These are phyloP conservation scores for Biston betularia DNA, from an alignment of 2,888 invertebrate species.

Conservation along the genomic window DNA sequence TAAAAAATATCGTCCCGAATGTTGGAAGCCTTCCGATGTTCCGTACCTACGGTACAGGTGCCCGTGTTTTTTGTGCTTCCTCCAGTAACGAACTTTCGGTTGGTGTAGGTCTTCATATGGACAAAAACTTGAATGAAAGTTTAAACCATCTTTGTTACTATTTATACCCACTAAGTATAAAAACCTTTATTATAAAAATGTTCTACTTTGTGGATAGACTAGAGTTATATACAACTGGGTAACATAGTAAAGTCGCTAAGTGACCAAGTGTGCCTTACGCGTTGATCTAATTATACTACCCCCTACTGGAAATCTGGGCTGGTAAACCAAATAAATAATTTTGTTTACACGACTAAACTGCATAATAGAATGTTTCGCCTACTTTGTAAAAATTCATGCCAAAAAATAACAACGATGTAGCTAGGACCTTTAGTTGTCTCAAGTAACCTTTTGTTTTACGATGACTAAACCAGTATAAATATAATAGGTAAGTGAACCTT, in stretches of 20 bases:
- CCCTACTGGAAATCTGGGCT: too few relatives aligned
- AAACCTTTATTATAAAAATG: background rate
- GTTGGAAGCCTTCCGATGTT: slow-evolving; percentile 70
- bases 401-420: background rate
- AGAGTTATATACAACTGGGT: too few relatives aligned
- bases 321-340: too few relatives aligned
- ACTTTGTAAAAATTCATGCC: too few relatives aligned
- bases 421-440: too few relatives aligned
- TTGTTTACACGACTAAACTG: too few relatives aligned
- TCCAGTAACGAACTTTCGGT: slow-evolving; percentile 58
- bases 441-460: background rate
- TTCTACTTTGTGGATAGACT: background rate
- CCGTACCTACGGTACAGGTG: slow-evolving; percentile 60
- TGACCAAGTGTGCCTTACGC: too few relatives aligned
- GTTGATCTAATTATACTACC: too few relatives aligned
- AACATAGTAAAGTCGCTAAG: too few relatives aligned
- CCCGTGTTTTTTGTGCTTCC: slow-evolving; percentile 62
- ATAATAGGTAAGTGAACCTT: slow-evolving; percentile 2
- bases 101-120: slow-evolving; percentile 69
- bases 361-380: too few relatives aligned
- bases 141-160: background rate
- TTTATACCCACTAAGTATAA: background rate
- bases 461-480: background rate
- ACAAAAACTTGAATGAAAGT: slow-evolving; percentile 39
- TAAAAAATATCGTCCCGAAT: slow-evolving; percentile 74